A percentile compares a stretch with the other conserved stretches of the same genome.
These are phyloP conservation scores for Eleutherodactylus coqui DNA, from an alignment of 2,797 vertebrate genomes.

Conservation along the genomic window DNA sequence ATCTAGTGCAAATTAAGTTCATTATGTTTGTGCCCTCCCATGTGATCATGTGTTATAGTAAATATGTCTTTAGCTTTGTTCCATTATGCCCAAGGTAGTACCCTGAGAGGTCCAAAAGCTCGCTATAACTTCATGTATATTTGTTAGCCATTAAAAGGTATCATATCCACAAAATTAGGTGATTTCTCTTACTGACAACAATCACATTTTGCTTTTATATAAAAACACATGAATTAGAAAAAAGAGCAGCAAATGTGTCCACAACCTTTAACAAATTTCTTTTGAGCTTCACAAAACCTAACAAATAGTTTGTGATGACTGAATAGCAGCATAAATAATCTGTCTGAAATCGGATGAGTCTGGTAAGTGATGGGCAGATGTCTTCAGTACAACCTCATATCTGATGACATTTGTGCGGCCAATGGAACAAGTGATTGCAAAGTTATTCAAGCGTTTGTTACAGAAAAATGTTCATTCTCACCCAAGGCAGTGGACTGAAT, in stretches of 20 bases:
- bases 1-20: too few relatives aligned
- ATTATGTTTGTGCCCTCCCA: too few relatives aligned
- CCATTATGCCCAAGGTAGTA: too few relatives aligned
- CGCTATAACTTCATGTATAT: too few relatives aligned
- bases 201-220: too few relatives aligned
- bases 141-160: too few relatives aligned
- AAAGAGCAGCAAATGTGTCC: background rate
- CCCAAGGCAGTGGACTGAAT: slow-evolving; percentile 14
- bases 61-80: too few relatives aligned
- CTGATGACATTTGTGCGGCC: slow-evolving; percentile 19
- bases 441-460: background rate
- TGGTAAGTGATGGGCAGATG: slow-evolving; percentile 30
- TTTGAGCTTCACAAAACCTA: background rate
- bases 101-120: too few relatives aligned
- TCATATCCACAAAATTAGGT: too few relatives aligned
- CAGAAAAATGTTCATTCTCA: background rate
- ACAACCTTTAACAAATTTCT: background rate
- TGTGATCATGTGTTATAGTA: too few relatives aligned
- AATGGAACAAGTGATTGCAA: slow-evolving; percentile 36
- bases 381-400: slow-evolving; percentile 24
- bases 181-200: too few relatives aligned
- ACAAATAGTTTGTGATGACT: background rate
- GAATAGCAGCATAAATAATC: background rate
- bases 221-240: too few relatives aligned
- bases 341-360: background rate